A percentile compares a stretch with the other conserved stretches of the same genome.
Conservation (phyloP, 2,797 vertebrate species). For the Halcyon leucocephala region DNA sequence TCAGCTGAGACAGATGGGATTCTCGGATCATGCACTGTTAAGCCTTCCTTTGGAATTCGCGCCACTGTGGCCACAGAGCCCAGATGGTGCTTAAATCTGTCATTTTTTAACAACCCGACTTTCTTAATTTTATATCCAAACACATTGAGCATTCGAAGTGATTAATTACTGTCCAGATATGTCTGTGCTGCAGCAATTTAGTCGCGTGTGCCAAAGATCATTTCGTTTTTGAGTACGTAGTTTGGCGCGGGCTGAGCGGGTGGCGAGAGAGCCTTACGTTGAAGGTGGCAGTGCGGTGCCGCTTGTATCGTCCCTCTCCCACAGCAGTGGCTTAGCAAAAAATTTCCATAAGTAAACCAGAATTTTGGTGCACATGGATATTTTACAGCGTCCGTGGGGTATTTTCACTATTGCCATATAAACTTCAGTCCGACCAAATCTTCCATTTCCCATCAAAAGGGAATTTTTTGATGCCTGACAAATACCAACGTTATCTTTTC, state of each 20-base stretch:
- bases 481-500: background rate
- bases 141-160: conserved; percentile 78
- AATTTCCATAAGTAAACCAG: background rate
- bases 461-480: background rate
- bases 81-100: conserved; percentile 87
- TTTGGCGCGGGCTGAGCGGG: background rate
- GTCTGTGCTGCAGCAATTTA: conserved; percentile 71
- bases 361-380: background rate
- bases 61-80: conserved; percentile 82
- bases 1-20: conserved; percentile 84
- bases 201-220: conserved; percentile 22
- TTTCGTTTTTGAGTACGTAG: conserved; percentile 18
- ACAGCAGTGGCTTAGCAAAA: background rate
- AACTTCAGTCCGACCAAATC: background rate
- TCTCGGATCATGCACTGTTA: conserved; percentile 84
- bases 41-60: conserved; percentile 85
- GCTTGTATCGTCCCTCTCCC: background rate
- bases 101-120: conserved; percentile 83
- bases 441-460: background rate
- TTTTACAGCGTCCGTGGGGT: background rate
- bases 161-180: conserved; percentile 82
- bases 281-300: background rate
- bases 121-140: conserved; percentile 84
- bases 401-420: background rate
- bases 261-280: background rate